Conservation (phyloP, 2,113 vertebrate species). For the Psephotus haematonotus region DNA sequence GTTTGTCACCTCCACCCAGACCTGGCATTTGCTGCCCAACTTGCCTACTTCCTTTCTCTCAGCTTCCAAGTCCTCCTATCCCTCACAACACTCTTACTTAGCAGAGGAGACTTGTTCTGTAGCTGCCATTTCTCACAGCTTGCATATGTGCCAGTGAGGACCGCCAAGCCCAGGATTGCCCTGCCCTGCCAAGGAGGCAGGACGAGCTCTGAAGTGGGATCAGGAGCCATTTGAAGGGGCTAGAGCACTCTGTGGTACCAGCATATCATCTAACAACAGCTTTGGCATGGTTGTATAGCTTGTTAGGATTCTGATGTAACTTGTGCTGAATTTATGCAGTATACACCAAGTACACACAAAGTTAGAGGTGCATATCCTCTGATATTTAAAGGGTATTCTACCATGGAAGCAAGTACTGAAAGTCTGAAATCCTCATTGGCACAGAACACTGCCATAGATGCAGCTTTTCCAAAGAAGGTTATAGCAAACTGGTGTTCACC, state of each 20-base stretch:
- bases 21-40: background rate
- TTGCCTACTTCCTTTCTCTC: background rate
- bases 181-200: background rate
- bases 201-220: background rate
- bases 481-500: background rate
- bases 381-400: background rate
- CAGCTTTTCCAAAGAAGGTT: background rate
- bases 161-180: background rate
- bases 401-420: background rate
- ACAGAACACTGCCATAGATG: background rate
- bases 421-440: background rate
- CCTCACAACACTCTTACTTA: background rate
- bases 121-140: background rate
- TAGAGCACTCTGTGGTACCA: background rate
- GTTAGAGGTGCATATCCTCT: background rate
- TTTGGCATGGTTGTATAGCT: background rate
- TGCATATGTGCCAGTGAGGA: background rate
- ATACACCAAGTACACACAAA: background rate
- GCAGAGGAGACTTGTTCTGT: background rate
- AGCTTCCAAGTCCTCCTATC: background rate
- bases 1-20: background rate
- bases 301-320: background rate
- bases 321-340: background rate
- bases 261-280: background rate
- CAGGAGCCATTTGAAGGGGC: background rate